Percentiles rank a stretch among this genome's conserved stretches.
Conservation (phyloP, 2,888 invertebrate genomes). For the Cephalotes varians region DNA sequence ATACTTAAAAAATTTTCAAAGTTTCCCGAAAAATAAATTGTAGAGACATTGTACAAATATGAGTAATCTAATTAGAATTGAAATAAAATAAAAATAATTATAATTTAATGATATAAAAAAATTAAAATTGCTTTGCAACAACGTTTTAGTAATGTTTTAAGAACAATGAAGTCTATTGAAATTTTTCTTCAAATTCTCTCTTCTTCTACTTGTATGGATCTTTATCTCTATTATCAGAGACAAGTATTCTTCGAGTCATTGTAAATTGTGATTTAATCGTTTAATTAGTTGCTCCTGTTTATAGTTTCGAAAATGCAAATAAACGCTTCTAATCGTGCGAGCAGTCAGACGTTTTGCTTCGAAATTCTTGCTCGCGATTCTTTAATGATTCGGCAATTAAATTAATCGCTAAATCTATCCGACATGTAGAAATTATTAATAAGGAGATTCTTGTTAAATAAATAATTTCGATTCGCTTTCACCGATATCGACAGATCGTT, state of each 20-base stretch:
- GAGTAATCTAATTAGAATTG: not conserved
- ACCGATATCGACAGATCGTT: constrained; percentile 33
- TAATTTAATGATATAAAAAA: not conserved
- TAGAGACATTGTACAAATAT: not conserved
- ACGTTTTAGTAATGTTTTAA: not conserved
- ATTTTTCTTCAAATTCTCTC: constrained; percentile 6
- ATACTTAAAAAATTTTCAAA: not conserved
- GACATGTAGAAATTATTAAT: constrained; percentile 13
- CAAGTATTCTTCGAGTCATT: constrained; percentile 20
- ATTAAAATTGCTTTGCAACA: not conserved
- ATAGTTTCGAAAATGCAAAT: constrained; percentile 46
- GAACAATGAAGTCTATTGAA: not conserved
- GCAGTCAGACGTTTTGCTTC: constrained; percentile 17
- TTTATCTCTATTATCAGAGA: not conserved
- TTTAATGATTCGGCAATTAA: constrained; percentile 19
- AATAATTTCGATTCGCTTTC: constrained; percentile 59
- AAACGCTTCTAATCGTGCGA: not conserved
- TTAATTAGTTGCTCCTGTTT: constrained; percentile 18
- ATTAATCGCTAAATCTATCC: constrained; percentile 16
- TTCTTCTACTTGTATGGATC: not conserved
- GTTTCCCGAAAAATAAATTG: not conserved
- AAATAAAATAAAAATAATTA: not conserved
- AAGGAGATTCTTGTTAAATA: constrained; percentile 14
- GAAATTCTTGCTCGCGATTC: not conserved
- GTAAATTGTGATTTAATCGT: constrained; percentile 23